These are phyloP conservation scores for Octodonta nipae DNA, from an alignment of 2,888 invertebrate genomes.

Conservation along the genomic window DNA sequence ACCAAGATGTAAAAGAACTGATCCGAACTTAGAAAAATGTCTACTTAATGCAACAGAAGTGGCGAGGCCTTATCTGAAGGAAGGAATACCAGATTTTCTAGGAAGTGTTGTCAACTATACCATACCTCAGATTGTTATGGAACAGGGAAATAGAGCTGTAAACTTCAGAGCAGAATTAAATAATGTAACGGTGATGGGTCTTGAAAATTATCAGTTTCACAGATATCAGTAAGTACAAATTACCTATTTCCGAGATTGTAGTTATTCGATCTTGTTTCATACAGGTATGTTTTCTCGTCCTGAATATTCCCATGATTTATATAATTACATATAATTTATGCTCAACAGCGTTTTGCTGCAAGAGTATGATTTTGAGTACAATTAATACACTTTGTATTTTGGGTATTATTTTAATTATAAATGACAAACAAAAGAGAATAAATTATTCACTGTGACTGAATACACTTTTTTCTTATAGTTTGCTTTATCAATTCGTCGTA, in stretches of 20 bases:
- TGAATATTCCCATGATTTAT: no score
- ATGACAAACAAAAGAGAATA: no score
- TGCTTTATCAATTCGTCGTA: no score
- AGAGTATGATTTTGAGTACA: no score
- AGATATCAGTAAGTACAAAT: constrained; percentile 2
- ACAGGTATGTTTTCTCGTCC: no score
- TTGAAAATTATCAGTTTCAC: constrained; percentile 2
- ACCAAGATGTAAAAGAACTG: constrained; percentile 2
- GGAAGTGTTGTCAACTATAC: neutral
- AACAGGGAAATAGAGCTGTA: neutral
- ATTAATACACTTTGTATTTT: no score
- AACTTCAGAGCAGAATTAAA: constrained; percentile 2
- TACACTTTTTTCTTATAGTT: no score
- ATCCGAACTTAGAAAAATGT: constrained; percentile 3
- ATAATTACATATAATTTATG: no score
- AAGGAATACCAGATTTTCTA: constrained; percentile 1
- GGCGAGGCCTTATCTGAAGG: neutral
- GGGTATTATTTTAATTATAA: no score
- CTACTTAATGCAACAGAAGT: neutral
- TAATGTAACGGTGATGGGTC: neutral
- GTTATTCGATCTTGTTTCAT: no score
- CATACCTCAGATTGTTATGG: neutral
- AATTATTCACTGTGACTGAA: no score
- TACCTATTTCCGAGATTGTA: neutral
- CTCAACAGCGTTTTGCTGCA: no score